Base-by-base conservation (phyloP, 2,113 vertebrate genomes). In the Nematolebias whitei region DNA sequence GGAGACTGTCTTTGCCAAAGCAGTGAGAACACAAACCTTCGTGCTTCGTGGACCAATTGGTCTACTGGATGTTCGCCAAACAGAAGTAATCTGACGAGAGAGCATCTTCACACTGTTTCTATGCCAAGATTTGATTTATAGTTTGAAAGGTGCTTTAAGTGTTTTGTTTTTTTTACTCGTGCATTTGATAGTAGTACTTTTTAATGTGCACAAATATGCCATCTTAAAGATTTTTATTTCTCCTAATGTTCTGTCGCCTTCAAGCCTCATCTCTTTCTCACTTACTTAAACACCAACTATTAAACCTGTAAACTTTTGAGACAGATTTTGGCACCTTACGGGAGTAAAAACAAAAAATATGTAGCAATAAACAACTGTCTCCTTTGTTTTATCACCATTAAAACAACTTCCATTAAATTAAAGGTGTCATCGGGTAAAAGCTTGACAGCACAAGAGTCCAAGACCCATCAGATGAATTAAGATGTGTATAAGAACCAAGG, bases 361-460 rank as follows among this genome's bases (percentile, higher is more conserved):
- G n/a, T n/a, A n/a, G 52, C 0, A 39, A 44, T n/a, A 71, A 73
- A 74, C 59, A 44, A 52, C 40, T 41, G 58, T 50, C 23, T 50
- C 52, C 44, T 77, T 44, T 71, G 57, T 78, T 78, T 83, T 40
- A 56, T 66, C 61, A 22, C 48, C 0, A 20, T 52, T 78, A 58
- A 71, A 76, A 69, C 52, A 67, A 65, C 75, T 72, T 75, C 45
- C 61, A 88, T 82, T 80, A 74, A 85, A 82, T 86, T 71, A 79
- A 74, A 85, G 71, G 67, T 69, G 55, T 38, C 24, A 57, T 53
- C 70, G 76, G 78, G 82, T 79, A 80, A 78, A 20, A 63, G 63
- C 74, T 70, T 75, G 63, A 81, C 63, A 51, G 76, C 71, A 68
- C 57, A 63, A 82, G 58, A 68, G 63, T 65, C 55, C 63, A 73